phyloP scores from a whole-genome alignment of 2,797 vertebrate genomes.

The Scolopax rusticola region DNA sequence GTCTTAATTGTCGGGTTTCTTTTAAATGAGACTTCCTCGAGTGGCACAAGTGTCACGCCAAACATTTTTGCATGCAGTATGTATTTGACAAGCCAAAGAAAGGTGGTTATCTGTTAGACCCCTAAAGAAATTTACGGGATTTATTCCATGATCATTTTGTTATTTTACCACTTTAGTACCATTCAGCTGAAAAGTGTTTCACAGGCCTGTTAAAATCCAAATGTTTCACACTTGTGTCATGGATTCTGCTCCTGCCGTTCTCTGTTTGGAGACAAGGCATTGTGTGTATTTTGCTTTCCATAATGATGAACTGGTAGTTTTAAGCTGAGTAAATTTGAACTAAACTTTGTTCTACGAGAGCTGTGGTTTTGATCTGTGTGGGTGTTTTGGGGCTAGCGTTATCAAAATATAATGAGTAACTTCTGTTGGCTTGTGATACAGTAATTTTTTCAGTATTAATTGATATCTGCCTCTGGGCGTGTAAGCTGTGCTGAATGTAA shows the following conservation, averaged over 20 bases:
- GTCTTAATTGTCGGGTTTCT: not conserved
- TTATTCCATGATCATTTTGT: not conserved
- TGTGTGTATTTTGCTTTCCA: not conserved
- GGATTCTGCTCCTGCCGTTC: not conserved
- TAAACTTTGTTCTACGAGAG: not conserved
- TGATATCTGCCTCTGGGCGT: constrained; percentile 68
- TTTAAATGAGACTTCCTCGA: not conserved
- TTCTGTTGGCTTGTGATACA: constrained; percentile 58
- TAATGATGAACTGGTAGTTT: not conserved
- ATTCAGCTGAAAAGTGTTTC: not conserved
- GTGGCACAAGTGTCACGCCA: not conserved
- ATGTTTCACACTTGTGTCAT: not conserved
- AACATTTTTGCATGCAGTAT: not conserved
- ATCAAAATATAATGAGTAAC: constrained; percentile 52
- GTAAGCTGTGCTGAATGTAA: constrained; percentile 70
- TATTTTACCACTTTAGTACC: not conserved
- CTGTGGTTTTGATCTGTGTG: constrained; percentile 1
- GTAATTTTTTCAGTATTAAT: constrained; percentile 76
- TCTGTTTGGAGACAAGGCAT: fast-evolving
- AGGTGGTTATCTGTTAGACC: not conserved
- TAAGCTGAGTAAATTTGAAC: not conserved
- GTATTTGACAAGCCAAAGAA: not conserved
- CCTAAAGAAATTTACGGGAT: not conserved
- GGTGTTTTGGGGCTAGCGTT: constrained; percentile 38
- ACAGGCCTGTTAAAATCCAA: constrained; percentile 5